Conservation (phyloP, 2,797 vertebrate species). For the Carapus acus region DNA sequence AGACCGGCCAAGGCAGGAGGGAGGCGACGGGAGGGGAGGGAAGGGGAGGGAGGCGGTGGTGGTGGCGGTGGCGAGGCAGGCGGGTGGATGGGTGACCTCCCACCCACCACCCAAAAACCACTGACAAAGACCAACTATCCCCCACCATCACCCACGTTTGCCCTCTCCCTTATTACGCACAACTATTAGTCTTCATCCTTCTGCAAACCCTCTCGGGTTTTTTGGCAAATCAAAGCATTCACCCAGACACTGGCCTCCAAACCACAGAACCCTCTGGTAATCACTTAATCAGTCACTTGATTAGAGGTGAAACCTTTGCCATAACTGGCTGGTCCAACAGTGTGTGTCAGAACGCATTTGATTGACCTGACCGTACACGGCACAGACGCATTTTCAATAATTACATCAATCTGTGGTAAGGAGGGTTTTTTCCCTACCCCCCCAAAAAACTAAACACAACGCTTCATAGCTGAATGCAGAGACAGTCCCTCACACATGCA, state of each 20-base stretch:
- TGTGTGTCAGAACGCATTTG: neutral
- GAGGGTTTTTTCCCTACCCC: too few relatives aligned
- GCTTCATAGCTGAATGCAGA: too few relatives aligned
- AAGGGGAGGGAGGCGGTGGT: conserved; percentile 8
- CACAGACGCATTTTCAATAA: conserved; percentile 12
- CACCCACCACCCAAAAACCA: conserved; percentile 37
- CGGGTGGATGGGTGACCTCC: conserved; percentile 57
- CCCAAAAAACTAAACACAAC: too few relatives aligned
- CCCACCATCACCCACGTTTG: conserved; percentile 10
- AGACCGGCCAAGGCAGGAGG: conserved; percentile 71
- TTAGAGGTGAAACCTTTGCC: too few relatives aligned
- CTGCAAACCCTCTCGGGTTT: too few relatives aligned
- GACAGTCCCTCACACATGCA: too few relatives aligned
- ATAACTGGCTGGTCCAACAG: too few relatives aligned
- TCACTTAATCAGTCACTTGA: too few relatives aligned
- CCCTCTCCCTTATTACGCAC: conserved; percentile 1
- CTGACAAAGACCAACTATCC: conserved; percentile 40
- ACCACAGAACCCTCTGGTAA: too few relatives aligned
- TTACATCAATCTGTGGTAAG: conserved; percentile 16
- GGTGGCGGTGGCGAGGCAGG: conserved; percentile 31
- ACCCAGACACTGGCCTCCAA: too few relatives aligned
- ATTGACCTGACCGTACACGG: neutral
- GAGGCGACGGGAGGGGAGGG: conserved; percentile 32
- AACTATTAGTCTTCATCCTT: conserved; percentile 5
- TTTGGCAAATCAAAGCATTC: neutral